Evolutionary conservation across 2,797 vertebrate genomes (phyloP).

Genomic region (Alauda arvensis): DNA sequence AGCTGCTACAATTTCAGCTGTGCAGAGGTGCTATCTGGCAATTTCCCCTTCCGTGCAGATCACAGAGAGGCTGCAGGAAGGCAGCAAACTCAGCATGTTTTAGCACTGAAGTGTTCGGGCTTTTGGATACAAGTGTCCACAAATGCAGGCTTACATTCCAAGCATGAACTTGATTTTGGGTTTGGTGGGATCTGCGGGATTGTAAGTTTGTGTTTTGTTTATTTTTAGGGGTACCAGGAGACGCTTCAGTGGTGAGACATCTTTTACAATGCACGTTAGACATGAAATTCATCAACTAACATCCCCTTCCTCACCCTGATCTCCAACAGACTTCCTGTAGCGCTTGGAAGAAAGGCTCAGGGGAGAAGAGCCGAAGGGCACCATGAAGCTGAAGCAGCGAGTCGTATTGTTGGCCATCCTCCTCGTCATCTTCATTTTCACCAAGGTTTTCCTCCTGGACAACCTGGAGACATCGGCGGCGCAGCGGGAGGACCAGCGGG

Average conservation of each 20-base stretch:
- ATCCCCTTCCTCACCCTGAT: slow-evolving; percentile 49
- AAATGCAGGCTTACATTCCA: neutral
- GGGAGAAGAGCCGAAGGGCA: slow-evolving; percentile 54
- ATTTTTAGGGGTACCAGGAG: slow-evolving; percentile 60
- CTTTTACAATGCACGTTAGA: slow-evolving; percentile 4
- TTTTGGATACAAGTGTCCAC: neutral
- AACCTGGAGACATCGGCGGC: slow-evolving; percentile 91
- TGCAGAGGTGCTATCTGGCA: neutral
- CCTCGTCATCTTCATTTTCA: slow-evolving; percentile 94
- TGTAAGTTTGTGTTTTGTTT: slow-evolving; percentile 38
- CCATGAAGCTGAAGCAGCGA: slow-evolving; percentile 98
- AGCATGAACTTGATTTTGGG: neutral
- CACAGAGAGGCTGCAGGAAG: neutral
- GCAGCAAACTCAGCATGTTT: neutral
- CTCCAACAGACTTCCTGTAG: slow-evolving; percentile 49
- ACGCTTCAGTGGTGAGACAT: neutral
- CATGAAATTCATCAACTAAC: slow-evolving; percentile 47
- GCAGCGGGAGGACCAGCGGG: slow-evolving; percentile 88
- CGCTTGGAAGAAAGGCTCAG: neutral
- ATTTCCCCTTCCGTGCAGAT: neutral
- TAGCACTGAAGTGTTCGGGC: neutral
- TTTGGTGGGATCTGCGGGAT: neutral
- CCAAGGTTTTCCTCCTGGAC: slow-evolving; percentile 96
- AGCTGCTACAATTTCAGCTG: neutral
- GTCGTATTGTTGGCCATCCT: slow-evolving; percentile 91